Evolutionary conservation across 2,113 vertebrate genomes (phyloP), one percentile per base, ranked within the genome.

Genomic region (Picathartes gymnocephalus): DNA sequence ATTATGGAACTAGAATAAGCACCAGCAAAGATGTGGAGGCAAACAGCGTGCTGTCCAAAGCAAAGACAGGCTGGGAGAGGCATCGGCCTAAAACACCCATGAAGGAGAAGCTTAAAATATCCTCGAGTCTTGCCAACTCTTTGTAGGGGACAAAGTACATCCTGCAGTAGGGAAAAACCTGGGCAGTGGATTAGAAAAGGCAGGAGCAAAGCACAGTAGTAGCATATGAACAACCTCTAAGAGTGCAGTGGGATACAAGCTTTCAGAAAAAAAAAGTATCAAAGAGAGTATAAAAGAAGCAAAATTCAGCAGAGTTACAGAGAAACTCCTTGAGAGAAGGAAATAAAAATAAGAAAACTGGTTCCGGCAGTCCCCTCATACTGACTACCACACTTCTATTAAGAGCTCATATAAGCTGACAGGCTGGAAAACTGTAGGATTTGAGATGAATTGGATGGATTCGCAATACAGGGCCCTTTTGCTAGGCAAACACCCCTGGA

Each of bases 401-500:
- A 39, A 28, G 33, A 70, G 23, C 23, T 73, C 44, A 21, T 39
- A 16, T 13, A 39, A 86, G 3, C 23, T 23, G 51, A 28, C 37
- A 51, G 37, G 33, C 47, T 74, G 45, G 39, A 64, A 92, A 89
- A 18, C 35, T 9, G 15, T 14, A 15, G 30, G 11, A 53, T 83
- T 54, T 54, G 58, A 71, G 42, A 37, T 42, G 0, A 48, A 48
- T 35, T 31, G 42, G n/a, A 27, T 22, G 25, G 21, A 83, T 62
- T 60, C 0, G 0, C 24, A 53, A 35, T 5, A 44, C 7, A 13
- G 30, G n/a, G 24, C 40, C 8, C 18, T 39, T 56, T 35, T 40
- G 42, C 31, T 37, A 60, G 0, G 0, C 28, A 48, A 88, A 80
- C 15, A 23, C n/a, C 19, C 54, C 16, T 3, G 13, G 58, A 61